A percentile compares a stretch with the other conserved stretches of the same genome.
phyloP scores from a whole-genome alignment of 2,888 invertebrate genomes.

The Latheticus oryzae region DNA sequence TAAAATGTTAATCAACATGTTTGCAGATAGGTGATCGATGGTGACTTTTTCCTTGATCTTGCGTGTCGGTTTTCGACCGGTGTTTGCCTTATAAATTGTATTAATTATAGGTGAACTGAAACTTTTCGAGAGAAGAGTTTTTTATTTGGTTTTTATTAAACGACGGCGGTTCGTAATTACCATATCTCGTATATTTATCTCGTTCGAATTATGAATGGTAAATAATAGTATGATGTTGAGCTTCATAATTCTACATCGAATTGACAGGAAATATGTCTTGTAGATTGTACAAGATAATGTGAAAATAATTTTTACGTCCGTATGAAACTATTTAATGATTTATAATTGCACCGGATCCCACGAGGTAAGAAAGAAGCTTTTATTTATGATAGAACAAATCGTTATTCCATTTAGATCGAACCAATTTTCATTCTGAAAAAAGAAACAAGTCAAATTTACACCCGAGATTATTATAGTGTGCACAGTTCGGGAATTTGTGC shows the following conservation, averaged over 20 bases:
- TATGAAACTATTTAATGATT: constrained; percentile 37
- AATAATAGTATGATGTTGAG: constrained; percentile 41
- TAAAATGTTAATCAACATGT: constrained; percentile 15
- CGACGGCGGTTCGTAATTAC: constrained; percentile 36
- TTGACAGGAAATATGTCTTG: constrained; percentile 44
- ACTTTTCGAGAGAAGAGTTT: constrained; percentile 24
- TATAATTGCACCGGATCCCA: constrained; percentile 31
- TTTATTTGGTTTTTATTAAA: constrained; percentile 38
- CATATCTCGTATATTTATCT: constrained; percentile 42
- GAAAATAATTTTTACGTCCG: constrained; percentile 42
- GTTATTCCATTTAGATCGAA: constrained; percentile 20
- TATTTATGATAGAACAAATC: constrained; percentile 26
- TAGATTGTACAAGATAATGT: constrained; percentile 45
- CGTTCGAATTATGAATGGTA: constrained; percentile 41
- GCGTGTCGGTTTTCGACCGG: constrained; percentile 19
- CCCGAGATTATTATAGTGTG: constrained; percentile 35
- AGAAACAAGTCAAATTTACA: constrained; percentile 26
- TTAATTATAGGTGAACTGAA: constrained; percentile 36
- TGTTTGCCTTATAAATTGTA: constrained; percentile 28
- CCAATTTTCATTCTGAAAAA: constrained; percentile 15
- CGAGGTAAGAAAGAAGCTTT: constrained; percentile 23
- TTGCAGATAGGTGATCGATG: constrained; percentile 8
- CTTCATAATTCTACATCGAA: constrained; percentile 38
- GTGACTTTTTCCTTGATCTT: constrained; percentile 6
- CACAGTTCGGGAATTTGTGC: constrained; percentile 23